phyloP scores from a whole-genome alignment of 2,113 vertebrate species.

The Cyanoderma ruficeps region DNA sequence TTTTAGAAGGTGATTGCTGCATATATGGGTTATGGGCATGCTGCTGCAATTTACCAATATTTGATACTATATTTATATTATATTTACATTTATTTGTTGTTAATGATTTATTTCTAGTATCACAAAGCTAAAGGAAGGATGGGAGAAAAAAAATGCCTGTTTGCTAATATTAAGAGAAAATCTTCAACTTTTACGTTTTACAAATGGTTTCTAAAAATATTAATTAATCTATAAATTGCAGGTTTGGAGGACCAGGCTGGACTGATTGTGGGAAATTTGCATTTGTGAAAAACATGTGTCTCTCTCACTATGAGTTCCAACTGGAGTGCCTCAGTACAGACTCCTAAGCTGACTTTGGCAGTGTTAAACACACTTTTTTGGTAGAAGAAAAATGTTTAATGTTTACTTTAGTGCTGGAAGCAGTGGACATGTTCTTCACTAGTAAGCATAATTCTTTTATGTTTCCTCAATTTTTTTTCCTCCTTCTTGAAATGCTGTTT shows the following conservation, averaged over 20 bases:
- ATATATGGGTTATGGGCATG: background rate
- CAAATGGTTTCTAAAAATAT: background rate
- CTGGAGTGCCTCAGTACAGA: constrained; percentile 29
- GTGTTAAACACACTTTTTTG: constrained; percentile 34
- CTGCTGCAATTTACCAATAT: background rate
- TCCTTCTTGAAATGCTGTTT: constrained; percentile 10
- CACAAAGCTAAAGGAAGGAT: background rate
- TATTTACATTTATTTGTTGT: constrained; percentile 3
- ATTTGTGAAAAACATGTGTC: constrained; percentile 52
- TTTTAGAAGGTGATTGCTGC: constrained; percentile 42
- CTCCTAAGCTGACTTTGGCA: constrained; percentile 62
- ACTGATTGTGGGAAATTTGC: constrained; percentile 32
- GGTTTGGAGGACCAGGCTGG: background rate
- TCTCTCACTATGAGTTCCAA: constrained; percentile 34
- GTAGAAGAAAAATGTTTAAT: constrained; percentile 59
- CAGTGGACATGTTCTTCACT: constrained; percentile 49
- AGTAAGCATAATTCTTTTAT: constrained; percentile 50
- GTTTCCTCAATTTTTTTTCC: constrained; percentile 26
- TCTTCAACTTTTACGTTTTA: background rate
- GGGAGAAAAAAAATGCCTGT: background rate
- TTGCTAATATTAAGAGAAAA: background rate
- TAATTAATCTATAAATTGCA: background rate
- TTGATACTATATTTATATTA: constrained; percentile 7
- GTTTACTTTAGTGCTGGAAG: constrained; percentile 65
- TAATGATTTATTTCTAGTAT: constrained; percentile 2